Evolutionary conservation across 2,113 vertebrate genomes (phyloP).

Genomic region (Otolemur garnettii): DNA sequence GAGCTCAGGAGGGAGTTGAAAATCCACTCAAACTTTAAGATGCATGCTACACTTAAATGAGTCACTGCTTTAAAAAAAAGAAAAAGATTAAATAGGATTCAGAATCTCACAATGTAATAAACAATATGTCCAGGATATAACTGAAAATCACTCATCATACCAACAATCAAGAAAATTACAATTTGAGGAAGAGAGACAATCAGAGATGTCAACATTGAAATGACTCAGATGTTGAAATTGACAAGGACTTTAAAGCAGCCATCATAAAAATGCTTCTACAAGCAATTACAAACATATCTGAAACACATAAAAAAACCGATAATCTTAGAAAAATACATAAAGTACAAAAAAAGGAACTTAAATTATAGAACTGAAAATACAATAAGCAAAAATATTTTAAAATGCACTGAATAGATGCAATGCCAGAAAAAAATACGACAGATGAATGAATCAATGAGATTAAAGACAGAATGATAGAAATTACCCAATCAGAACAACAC

Average conservation of each 20-base stretch:
- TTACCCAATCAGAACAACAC: not conserved
- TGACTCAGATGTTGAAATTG: constrained; percentile 14
- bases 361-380: not conserved
- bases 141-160: not conserved
- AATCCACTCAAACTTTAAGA: not conserved
- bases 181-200: not conserved
- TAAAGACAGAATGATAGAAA: not conserved
- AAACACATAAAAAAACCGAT: not conserved
- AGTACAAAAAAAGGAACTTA: constrained; percentile 15
- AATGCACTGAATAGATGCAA: not conserved
- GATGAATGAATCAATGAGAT: not conserved
- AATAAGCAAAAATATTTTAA: not conserved
- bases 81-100: constrained; percentile 3
- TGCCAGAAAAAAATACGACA: not conserved
- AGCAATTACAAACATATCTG: not conserved
- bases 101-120: not conserved
- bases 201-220: not conserved
- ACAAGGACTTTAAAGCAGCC: not conserved
- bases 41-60: not conserved
- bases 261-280: not conserved
- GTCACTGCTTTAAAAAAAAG: not conserved
- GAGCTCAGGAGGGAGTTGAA: not conserved
- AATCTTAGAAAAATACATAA: not conserved
- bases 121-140: not conserved
- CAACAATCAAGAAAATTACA: constrained; percentile 3